Conservation (phyloP, 2,797 vertebrate genomes). For the Pseudotriccus pelzelni region DNA sequence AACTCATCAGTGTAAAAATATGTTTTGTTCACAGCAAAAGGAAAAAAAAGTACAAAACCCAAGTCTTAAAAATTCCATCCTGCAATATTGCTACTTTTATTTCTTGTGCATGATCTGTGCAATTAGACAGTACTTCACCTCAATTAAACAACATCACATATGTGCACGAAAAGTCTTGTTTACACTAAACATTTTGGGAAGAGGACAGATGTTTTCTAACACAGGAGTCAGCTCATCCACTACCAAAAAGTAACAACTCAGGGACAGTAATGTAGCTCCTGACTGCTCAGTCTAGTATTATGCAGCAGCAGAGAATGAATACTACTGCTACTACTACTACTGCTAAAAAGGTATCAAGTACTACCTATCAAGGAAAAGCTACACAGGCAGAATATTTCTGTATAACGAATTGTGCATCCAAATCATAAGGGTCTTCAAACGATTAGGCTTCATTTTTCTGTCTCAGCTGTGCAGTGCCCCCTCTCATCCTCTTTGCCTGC, state of each 20-base stretch:
- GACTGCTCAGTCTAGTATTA: background rate
- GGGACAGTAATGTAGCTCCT: background rate
- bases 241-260: background rate
- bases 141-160: constrained; percentile 38
- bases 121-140: constrained; percentile 39
- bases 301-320: background rate
- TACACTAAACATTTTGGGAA: background rate
- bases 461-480: background rate
- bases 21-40: constrained; percentile 36
- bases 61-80: constrained; percentile 12
- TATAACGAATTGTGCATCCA: background rate
- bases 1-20: constrained; percentile 58
- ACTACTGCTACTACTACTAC: background rate
- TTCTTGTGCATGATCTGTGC: constrained; percentile 21
- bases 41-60: background rate
- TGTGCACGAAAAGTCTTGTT: constrained; percentile 6
- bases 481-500: background rate
- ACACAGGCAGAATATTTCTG: background rate
- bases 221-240: background rate
- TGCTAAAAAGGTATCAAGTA: background rate
- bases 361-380: background rate
- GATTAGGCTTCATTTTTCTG: background rate
- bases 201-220: background rate
- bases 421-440: background rate
- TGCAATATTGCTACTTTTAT: constrained; percentile 17